phyloP scores from a whole-genome alignment of 2,888 invertebrate genomes.

The Dorcus parallelipipedus region DNA sequence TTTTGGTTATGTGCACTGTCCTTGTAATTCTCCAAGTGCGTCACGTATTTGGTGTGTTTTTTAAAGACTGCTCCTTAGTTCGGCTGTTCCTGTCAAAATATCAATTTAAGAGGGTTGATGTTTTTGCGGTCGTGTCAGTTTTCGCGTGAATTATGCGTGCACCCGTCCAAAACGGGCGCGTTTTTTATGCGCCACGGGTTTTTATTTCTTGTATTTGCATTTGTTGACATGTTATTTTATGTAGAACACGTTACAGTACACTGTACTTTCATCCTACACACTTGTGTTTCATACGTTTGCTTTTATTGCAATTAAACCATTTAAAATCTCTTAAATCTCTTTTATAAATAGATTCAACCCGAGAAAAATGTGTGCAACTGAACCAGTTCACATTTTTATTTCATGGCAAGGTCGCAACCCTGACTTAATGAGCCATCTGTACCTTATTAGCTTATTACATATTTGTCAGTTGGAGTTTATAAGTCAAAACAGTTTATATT shows the following conservation, averaged over 20 bases:
- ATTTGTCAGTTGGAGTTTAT: no score
- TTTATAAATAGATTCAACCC: background rate
- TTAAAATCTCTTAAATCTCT: background rate
- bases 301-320: background rate
- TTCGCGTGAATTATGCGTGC: no score
- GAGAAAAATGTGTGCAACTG: background rate
- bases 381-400: background rate
- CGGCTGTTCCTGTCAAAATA: no score
- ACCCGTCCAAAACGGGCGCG: no score
- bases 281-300: background rate
- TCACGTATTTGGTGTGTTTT: background rate
- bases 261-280: slow-evolving; percentile 1
- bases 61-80: no score
- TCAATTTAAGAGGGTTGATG: no score
- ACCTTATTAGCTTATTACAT: no score
- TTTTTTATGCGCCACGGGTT: no score
- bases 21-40: slow-evolving; percentile 9
- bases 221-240: slow-evolving; percentile 17
- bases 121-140: no score
- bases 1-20: slow-evolving; percentile 4
- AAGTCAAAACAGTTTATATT: no score
- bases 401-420: background rate
- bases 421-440: background rate
- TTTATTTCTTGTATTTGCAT: no score
- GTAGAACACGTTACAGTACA: slow-evolving; percentile 8